Base-by-base conservation (phyloP, 1,140 invertebrate genomes). In the Zaprionus africanus region DNA sequence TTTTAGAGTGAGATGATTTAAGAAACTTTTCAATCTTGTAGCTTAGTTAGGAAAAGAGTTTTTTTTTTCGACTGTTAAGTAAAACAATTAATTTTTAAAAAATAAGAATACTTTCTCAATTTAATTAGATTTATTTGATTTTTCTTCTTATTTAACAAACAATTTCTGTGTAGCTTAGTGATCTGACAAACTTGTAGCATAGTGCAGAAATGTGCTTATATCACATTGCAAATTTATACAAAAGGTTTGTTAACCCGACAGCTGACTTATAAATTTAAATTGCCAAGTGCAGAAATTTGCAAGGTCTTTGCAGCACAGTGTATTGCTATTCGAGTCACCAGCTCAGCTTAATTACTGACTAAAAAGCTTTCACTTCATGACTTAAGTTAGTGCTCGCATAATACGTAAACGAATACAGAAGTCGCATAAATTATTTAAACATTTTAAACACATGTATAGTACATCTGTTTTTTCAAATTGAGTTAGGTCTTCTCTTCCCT, bases 291-390 rank as follows among this genome's bases (percentile, higher is more conserved):
- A 46, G n/a, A n/a, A 46, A 46, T 46, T 17, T 0, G 7, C 41
- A 43, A 43, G 41, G n/a, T 17, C 7, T 46, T 17, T 17, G 41
- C 4, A 46, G 41, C 41, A 17, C 0, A 46, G 41, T 46, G 41
- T 46, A 46, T 17, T 46, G 41, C 41, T 46, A 46, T 46, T 46
- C 17, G n/a, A 43, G 41, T 46, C 7, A 46, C 41, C n/a, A 46
- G n/a, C 41, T 17, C 19, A 46, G n/a, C n/a, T 46, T 17, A 46
- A 46, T 11, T 46, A 46, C n/a, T 17, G 41, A 46, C 41, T 46
- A 46, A 46, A 46, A 17, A 7, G 41, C 41, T 46, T 46, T 46
- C n/a, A 46, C 41, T 46, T 17, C 17, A 3, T 17, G 41, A 4
- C n/a, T 46, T 17, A 46, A 46, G 41, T 46, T 46, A 46, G n/a